Conservation (phyloP, 2,797 vertebrate genomes). For the Lepus townsendii region DNA sequence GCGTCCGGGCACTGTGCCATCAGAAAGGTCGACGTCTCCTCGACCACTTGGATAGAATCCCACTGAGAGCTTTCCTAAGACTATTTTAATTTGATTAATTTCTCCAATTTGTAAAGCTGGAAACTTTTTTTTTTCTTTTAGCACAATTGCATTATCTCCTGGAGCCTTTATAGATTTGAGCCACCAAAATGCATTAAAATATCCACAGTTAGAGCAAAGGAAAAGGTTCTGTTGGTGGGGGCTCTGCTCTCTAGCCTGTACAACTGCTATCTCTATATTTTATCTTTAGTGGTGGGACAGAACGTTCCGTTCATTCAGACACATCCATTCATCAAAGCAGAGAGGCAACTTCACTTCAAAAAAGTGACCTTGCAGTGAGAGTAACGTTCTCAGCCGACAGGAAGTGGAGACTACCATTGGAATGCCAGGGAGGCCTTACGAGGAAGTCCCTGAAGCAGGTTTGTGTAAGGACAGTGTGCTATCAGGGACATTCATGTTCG, state of each 20-base stretch:
- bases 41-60: constrained; percentile 58
- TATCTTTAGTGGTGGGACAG: constrained; percentile 38
- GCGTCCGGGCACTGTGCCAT: not conserved
- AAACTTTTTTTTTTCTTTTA: constrained; percentile 36
- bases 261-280: constrained; percentile 27
- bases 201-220: constrained; percentile 22
- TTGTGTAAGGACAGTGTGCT: not conserved
- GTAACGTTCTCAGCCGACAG: constrained; percentile 17
- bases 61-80: constrained; percentile 48
- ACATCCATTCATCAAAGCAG: constrained; percentile 67
- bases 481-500: not conserved
- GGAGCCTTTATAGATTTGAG: constrained; percentile 62
- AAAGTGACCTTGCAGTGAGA: constrained; percentile 47
- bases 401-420: not conserved
- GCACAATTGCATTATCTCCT: constrained; percentile 75
- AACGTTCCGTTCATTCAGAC: not conserved
- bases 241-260: constrained; percentile 15
- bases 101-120: constrained; percentile 71
- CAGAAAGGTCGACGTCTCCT: not conserved
- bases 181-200: constrained; percentile 59
- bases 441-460: not conserved
- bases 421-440: not conserved
- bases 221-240: not conserved
- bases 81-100: constrained; percentile 78
- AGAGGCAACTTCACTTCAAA: constrained; percentile 68